Evolutionary conservation across 2,113 vertebrate genomes (phyloP).

Genomic region (Solea senegalensis): DNA sequence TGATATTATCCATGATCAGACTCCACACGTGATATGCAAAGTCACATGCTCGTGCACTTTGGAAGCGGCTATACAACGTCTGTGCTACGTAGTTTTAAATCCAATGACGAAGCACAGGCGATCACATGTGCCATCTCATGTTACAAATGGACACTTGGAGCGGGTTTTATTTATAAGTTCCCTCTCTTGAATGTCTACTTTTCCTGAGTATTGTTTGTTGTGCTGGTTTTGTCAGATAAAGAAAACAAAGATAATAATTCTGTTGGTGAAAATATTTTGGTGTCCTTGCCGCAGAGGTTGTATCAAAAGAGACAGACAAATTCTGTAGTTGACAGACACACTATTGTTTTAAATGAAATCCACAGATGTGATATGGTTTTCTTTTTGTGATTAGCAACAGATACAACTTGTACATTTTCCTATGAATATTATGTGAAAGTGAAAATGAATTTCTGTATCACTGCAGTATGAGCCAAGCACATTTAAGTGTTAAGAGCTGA

Average conservation of each 20-base stretch:
- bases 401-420: not conserved
- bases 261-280: too few species aligned
- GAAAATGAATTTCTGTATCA: not conserved
- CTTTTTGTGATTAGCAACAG: too few species aligned
- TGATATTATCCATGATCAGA: constrained; percentile 35
- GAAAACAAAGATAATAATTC: too few species aligned
- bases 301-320: not conserved
- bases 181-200: not conserved
- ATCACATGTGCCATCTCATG: too few species aligned
- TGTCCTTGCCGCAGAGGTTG: too few species aligned
- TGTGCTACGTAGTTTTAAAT: constrained; percentile 1
- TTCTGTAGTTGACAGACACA: not conserved
- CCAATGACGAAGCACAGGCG: not conserved
- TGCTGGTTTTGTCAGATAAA: not conserved
- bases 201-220: not conserved
- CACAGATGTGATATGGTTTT: not conserved
- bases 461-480: not conserved
- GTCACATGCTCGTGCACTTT: constrained; percentile 40
- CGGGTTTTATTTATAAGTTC: not conserved
- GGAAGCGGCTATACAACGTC: not conserved
- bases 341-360: not conserved
- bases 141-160: constrained; percentile 6
- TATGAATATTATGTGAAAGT: not conserved
- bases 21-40: constrained; percentile 35
- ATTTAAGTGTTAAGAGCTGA: constrained; percentile 5